Conservation (phyloP, 2,888 invertebrate species). For the Cerastis leucographa region DNA sequence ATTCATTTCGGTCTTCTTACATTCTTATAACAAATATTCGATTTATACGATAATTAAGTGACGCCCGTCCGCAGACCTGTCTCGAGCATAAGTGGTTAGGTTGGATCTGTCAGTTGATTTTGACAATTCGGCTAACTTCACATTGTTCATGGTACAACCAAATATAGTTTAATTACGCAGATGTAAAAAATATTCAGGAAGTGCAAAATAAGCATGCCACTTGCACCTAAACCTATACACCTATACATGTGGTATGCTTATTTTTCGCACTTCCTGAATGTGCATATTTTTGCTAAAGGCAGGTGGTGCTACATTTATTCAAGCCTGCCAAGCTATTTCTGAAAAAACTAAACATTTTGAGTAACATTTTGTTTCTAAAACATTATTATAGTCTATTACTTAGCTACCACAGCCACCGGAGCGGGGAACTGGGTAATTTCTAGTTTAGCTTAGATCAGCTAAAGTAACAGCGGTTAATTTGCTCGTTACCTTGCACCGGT, state of each 20-base stretch:
- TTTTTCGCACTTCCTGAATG: neutral
- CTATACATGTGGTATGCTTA: neutral
- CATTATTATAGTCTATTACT: slow-evolving; percentile 11
- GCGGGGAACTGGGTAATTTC: slow-evolving; percentile 40
- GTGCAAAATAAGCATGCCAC: too few species aligned
- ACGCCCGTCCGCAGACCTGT: too few species aligned
- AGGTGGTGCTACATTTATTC: neutral
- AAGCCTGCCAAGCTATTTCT: neutral
- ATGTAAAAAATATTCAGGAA: too few species aligned
- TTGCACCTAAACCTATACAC: too few species aligned
- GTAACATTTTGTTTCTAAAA: neutral
- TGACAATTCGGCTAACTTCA: too few species aligned
- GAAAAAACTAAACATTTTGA: neutral
- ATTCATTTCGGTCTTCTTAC: too few species aligned
- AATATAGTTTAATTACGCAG: too few species aligned
- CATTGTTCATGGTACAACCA: too few species aligned
- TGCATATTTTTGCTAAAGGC: neutral
- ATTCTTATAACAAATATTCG: too few species aligned
- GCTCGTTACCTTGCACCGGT: slow-evolving; percentile 34
- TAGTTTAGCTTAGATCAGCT: slow-evolving; percentile 45
- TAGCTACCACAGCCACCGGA: neutral
- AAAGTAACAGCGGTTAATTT: slow-evolving; percentile 38
- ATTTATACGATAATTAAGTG: too few species aligned
- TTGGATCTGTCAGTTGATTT: too few species aligned
- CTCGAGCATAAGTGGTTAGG: too few species aligned